phyloP scores from a whole-genome alignment of 2,797 vertebrate species.

The Manis crassicaudata region DNA sequence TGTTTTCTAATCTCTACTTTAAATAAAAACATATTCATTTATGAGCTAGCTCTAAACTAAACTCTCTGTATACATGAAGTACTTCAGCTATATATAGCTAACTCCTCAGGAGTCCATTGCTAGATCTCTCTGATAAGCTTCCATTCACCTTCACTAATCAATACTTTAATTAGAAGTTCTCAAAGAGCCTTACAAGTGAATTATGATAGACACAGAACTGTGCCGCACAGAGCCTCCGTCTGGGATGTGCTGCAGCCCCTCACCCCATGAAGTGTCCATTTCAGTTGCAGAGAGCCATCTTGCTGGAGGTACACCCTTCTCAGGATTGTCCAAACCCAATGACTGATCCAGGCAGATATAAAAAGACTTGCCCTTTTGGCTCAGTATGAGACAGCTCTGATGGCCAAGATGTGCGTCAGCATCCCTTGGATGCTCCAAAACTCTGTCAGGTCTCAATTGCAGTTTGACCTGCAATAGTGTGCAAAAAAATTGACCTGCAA shows the following conservation, averaged over 20 bases:
- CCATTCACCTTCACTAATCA: not conserved
- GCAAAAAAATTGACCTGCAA: not conserved
- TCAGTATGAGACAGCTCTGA: not conserved
- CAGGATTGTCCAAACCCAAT: not conserved
- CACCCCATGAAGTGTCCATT: not conserved
- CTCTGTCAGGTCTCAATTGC: not conserved
- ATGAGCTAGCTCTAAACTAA: not conserved
- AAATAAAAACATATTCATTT: not conserved
- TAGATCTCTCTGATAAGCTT: slow-evolving; percentile 17
- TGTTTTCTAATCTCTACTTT: slow-evolving; percentile 33
- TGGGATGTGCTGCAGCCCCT: not conserved
- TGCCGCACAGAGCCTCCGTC: not conserved
- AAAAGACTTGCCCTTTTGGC: not conserved
- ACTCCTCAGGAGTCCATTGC: not conserved
- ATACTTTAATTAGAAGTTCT: not conserved
- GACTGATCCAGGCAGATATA: not conserved
- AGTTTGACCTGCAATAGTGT: not conserved
- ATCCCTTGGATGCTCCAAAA: not conserved
- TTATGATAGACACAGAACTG: not conserved
- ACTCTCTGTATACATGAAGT: not conserved
- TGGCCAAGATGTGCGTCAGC: not conserved
- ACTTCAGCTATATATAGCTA: not conserved
- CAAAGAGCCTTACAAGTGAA: not conserved
- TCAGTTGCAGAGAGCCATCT: not conserved
- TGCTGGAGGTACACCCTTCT: not conserved